phyloP scores from a whole-genome alignment of 2,113 vertebrate species.

The Lepus timidus region DNA sequence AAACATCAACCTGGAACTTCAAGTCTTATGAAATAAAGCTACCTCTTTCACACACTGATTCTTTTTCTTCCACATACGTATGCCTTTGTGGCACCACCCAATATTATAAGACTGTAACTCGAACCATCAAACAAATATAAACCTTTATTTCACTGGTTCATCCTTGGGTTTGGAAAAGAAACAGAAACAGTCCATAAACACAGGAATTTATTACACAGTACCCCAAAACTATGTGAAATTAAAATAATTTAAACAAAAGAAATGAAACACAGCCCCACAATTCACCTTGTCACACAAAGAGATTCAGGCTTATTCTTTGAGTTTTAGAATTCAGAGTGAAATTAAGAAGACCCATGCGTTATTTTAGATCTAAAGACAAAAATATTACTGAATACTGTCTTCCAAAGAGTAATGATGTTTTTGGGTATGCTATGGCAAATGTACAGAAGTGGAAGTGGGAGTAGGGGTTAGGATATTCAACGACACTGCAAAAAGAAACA shows the following conservation, averaged over 20 bases:
- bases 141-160: not conserved
- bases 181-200: not conserved
- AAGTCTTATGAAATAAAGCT: slow-evolving; percentile 19
- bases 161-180: not conserved
- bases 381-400: not conserved
- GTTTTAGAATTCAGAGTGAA: not conserved
- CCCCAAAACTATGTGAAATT: no score
- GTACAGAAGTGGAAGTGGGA: no score
- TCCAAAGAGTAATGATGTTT: not conserved
- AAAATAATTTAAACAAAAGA: not conserved
- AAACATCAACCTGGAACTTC: not conserved
- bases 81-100: not conserved
- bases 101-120: not conserved
- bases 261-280: not conserved
- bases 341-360: not conserved
- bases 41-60: not conserved
- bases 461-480: not conserved
- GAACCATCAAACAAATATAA: not conserved
- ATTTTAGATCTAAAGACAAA: slow-evolving; percentile 35
- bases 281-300: not conserved
- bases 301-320: not conserved
- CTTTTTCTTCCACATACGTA: not conserved
- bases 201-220: no score
- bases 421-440: not conserved
- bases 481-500: no score